phyloP scores from a whole-genome alignment of 1,140 invertebrate genomes.

The Pogonomyrmex californicus region DNA sequence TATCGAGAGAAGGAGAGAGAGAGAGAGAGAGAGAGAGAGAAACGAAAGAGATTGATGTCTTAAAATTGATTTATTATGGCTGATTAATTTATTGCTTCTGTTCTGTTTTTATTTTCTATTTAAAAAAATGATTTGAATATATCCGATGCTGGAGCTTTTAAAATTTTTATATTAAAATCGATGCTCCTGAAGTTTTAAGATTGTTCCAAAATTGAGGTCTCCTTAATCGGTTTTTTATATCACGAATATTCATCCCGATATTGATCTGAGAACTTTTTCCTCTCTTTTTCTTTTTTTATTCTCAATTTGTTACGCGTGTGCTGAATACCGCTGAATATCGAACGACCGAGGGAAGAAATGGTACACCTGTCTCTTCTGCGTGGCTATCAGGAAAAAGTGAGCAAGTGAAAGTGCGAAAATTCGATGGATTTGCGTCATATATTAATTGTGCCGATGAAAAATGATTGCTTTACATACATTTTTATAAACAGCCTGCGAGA shows the following conservation, averaged over 20 bases:
- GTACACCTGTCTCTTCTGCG: background rate
- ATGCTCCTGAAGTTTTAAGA: conserved; percentile 2
- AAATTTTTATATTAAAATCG: background rate
- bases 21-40: too few species aligned
- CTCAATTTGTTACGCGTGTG: background rate
- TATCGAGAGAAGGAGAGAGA: too few species aligned
- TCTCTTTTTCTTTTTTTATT: background rate
- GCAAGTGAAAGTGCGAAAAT: background rate
- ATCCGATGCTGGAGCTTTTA: background rate
- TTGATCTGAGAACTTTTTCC: background rate
- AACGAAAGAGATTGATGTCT: too few species aligned
- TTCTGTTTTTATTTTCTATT: background rate
- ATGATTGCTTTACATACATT: background rate
- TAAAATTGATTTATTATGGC: background rate
- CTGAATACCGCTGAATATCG: background rate
- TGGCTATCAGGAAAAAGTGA: background rate
- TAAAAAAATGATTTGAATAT: conserved; percentile 5
- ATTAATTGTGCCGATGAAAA: conserved; percentile 23
- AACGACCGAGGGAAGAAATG: background rate
- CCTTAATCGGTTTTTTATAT: conserved; percentile 7
- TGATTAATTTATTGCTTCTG: background rate
- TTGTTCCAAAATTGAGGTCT: background rate
- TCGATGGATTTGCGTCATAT: background rate
- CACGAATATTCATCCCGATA: background rate
- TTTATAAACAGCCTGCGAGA: background rate